phyloP scores from a whole-genome alignment of 2,888 invertebrate species.

The Protophormia terraenovae region DNA sequence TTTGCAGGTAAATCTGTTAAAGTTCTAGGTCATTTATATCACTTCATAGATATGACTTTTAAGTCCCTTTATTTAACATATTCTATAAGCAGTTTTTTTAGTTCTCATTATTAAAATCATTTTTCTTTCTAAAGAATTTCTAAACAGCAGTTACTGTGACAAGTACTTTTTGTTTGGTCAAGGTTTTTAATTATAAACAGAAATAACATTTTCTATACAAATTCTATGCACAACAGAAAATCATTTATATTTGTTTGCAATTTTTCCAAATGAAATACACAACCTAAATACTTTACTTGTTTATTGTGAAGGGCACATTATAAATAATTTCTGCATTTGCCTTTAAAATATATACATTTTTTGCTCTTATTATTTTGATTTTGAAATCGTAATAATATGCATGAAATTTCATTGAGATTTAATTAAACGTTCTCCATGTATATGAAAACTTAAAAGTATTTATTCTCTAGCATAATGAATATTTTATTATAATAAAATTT shows the following conservation, averaged over 20 bases:
- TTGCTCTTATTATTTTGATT: neutral
- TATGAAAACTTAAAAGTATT: neutral
- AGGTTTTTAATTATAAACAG: neutral
- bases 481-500: neutral
- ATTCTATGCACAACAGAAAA: too few relatives aligned
- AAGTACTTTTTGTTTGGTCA: slow-evolving; percentile 4
- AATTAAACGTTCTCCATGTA: neutral
- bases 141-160: neutral
- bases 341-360: neutral
- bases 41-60: too few relatives aligned
- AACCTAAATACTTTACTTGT: neutral
- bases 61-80: too few relatives aligned
- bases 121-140: neutral
- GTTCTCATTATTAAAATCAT: too few relatives aligned
- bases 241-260: neutral
- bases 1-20: too few relatives aligned
- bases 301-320: neutral
- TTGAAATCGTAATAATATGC: neutral
- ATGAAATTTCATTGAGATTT: slow-evolving; percentile 5
- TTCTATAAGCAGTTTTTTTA: too few relatives aligned
- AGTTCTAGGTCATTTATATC: too few relatives aligned
- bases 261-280: neutral
- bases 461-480: slow-evolving; percentile 15
- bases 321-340: neutral
- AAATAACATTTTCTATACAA: neutral